These are phyloP conservation scores for Acanthococcus lagerstroemiae DNA, from an alignment of 2,888 invertebrate genomes.

Conservation along the genomic window DNA sequence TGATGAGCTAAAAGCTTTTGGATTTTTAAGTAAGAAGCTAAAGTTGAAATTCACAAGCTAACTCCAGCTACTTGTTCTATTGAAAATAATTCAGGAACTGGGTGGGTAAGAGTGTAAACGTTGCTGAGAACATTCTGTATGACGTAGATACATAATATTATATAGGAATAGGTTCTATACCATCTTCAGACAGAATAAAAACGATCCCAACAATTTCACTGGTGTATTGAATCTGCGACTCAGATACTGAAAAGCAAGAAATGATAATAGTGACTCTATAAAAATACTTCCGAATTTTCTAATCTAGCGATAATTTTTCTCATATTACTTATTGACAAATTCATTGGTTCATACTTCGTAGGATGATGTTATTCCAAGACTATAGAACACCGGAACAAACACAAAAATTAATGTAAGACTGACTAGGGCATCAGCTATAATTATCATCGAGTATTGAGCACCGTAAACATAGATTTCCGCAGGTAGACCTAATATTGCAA, in stretches of 20 bases:
- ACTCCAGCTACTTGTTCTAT: no score
- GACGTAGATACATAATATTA: no score
- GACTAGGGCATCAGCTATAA: constrained; percentile 55
- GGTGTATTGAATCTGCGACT: constrained; percentile 54
- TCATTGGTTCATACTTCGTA: constrained; percentile 60
- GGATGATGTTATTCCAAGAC: constrained; percentile 60
- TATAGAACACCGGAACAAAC: constrained; percentile 63
- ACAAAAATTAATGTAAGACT: constrained; percentile 55
- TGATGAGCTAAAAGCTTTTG: no score
- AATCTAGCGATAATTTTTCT: no score
- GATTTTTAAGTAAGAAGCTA: no score
- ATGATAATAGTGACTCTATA: constrained; percentile 42
- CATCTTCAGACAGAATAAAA: constrained; percentile 63
- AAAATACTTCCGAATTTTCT: constrained; percentile 2
- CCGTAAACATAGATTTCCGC: constrained; percentile 69
- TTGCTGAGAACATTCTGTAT: no score
- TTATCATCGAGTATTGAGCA: constrained; percentile 58
- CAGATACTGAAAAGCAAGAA: constrained; percentile 62
- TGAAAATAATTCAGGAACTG: no score
- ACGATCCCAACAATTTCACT: constrained; percentile 48
- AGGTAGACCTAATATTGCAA: constrained; percentile 59
- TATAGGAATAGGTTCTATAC: no score
- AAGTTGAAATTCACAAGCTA: no score
- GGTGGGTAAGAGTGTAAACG: no score
- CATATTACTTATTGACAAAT: constrained; percentile 18